These are phyloP conservation scores for Dicrostonyx torquatus DNA, from an alignment of 2,797 vertebrate genomes.

Conservation along the genomic window DNA sequence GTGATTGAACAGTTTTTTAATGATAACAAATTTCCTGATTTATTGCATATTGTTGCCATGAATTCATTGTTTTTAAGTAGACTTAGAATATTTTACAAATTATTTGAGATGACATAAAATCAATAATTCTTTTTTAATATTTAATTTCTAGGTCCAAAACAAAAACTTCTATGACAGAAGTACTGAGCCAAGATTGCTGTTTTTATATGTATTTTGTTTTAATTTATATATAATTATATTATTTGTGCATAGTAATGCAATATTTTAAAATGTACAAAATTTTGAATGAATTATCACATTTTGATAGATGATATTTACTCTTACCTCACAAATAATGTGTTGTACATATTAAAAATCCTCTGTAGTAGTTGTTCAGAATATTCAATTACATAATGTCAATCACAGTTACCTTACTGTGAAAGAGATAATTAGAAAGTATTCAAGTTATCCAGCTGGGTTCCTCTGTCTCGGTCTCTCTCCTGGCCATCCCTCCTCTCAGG, in stretches of 20 bases:
- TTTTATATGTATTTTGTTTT: neutral
- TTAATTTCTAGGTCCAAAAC: neutral
- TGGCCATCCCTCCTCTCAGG: rapidly evolving
- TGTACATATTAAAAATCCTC: neutral
- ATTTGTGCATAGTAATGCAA: neutral
- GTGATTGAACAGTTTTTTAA: neutral
- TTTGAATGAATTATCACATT: neutral
- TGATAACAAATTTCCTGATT: neutral
- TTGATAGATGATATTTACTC: neutral
- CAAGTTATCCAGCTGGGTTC: neutral
- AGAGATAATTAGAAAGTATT: neutral
- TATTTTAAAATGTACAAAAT: neutral
- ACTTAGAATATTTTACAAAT: neutral
- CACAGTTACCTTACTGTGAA: neutral
- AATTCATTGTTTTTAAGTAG: neutral
- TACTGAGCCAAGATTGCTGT: neutral
- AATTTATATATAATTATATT: neutral
- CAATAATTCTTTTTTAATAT: neutral
- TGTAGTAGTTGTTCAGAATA: neutral
- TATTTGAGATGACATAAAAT: neutral
- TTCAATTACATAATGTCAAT: neutral
- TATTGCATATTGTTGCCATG: neutral
- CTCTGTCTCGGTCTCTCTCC: neutral
- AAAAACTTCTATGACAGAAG: neutral
- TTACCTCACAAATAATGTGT: neutral